Evolutionary conservation across 2,797 vertebrate species (phyloP), one percentile per base, ranked within the genome.

Genomic region (Onychomys arenicola): DNA sequence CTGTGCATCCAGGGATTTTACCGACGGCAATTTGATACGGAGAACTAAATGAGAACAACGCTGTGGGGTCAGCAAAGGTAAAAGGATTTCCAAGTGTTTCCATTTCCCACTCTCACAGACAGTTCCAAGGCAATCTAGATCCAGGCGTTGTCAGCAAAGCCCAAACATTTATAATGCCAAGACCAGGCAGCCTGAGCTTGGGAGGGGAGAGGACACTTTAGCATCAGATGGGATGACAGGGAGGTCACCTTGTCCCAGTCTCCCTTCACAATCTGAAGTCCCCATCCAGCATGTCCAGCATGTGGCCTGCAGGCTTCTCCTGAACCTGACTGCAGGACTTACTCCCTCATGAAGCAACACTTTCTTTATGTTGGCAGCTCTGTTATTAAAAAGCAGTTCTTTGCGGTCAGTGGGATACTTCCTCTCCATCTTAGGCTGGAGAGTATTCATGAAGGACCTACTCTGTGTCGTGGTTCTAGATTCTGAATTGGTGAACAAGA

Each of bases 81-180:
- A 96, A 83, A 87, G 75, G 49, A 94, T 94, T 97, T 97, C 96
- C 94, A 90, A 73, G 67, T 19, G 67, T 95, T 87, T 91, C 80
- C 55, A 89, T 82, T 80, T 90, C 32, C 92, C 59, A 78, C 84
- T 92, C 81, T 82, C 25, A 0, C 11, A 57, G 78, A 87, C 78
- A 77, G 59, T 81, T 88, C 91, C 61, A 52, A 34, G 49, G 27
- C 37, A 69, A 92, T 65, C 83, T 59, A 82, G 78, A 78, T 16
- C 27, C n/a, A 63, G 78, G 63, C 65, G 34, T 5, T 63, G 8
- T 65, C 23, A 85, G 91, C 87, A 73, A 65, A 90, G 83, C 89
- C 25, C 34, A 8, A 27, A 76, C 90, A 34, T 97, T 97, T 73
- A 75, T 34, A 59, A 94, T 12, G 32, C 75, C 75, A 43, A 86